Percentiles rank a stretch among this genome's conserved stretches.
Conservation (phyloP, 2,113 vertebrate species). For the Misgurnus anguillicaudatus region DNA sequence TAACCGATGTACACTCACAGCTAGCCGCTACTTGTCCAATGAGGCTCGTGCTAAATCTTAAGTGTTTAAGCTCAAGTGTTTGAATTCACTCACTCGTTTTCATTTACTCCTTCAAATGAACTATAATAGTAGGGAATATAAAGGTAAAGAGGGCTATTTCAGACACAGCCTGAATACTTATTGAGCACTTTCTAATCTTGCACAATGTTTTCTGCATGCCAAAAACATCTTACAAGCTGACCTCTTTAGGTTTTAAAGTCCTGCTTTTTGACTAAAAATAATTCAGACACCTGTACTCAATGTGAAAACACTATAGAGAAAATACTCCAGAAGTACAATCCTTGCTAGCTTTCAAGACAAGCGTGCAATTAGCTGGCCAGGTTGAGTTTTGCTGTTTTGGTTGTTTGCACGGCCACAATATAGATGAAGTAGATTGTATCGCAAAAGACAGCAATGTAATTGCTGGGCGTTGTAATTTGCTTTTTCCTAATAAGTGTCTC, state of each 20-base stretch:
- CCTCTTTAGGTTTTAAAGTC: neutral
- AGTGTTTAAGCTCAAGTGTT: no score
- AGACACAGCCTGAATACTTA: no score
- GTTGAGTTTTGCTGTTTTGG: constrained; percentile 4
- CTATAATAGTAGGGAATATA: no score
- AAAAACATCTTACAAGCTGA: neutral
- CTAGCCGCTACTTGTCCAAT: no score
- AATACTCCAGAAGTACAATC: neutral
- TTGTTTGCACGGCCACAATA: neutral
- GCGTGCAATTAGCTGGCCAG: neutral
- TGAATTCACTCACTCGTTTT: no score
- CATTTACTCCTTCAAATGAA: no score
- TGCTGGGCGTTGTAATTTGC: constrained; percentile 1
- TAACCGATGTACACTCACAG: no score
- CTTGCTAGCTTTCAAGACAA: neutral
- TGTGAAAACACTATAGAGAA: neutral
- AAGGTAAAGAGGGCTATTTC: no score
- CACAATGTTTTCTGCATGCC: no score
- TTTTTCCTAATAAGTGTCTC: constrained; percentile 32
- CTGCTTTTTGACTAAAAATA: neutral
- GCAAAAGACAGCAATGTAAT: neutral
- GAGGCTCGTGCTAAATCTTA: no score
- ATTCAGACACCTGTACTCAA: neutral
- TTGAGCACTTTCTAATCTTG: no score
- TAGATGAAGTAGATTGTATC: constrained; percentile 25